A percentile compares a stretch with the other conserved stretches of the same genome.
These are phyloP conservation scores for Aphidius gifuensis DNA, from an alignment of 1,140 invertebrate species.

Conservation along the genomic window DNA sequence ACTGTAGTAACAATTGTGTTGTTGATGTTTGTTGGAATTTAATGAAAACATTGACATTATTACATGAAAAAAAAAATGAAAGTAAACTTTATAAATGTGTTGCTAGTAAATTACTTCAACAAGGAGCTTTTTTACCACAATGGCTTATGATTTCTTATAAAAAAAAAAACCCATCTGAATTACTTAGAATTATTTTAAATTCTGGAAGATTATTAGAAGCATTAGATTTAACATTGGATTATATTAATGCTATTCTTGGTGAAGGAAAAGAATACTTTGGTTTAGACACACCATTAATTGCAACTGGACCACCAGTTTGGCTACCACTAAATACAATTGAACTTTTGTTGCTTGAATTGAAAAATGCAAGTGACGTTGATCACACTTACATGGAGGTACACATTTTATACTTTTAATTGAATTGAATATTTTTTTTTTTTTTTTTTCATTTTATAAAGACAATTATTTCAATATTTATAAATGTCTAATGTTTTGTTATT, in stretches of 20 bases:
- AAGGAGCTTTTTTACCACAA: conserved; percentile 64
- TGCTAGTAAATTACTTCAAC: conserved; percentile 58
- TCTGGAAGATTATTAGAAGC: conserved; percentile 70
- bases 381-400: conserved; percentile 44
- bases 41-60: conserved; percentile 63
- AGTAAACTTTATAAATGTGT: conserved; percentile 67
- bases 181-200: conserved; percentile 65
- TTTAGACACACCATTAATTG: conserved; percentile 57
- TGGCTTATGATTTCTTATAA: conserved; percentile 78
- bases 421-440: conserved; percentile 26
- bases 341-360: conserved; percentile 58
- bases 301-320: conserved; percentile 60
- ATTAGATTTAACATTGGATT: conserved; percentile 64
- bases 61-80: conserved; percentile 61
- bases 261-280: conserved; percentile 70
- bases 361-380: conserved; percentile 53
- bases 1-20: conserved; percentile 56
- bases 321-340: conserved; percentile 66
- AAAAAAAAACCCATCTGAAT: conserved; percentile 64
- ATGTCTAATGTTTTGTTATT: conserved; percentile 20
- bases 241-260: conserved; percentile 66
- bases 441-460: conserved; percentile 7
- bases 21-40: conserved; percentile 68
- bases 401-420: conserved; percentile 15
- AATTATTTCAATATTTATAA: conserved; percentile 10